phyloP scores from a whole-genome alignment of 2,888 invertebrate genomes.

The Eumerus sabulonum region DNA sequence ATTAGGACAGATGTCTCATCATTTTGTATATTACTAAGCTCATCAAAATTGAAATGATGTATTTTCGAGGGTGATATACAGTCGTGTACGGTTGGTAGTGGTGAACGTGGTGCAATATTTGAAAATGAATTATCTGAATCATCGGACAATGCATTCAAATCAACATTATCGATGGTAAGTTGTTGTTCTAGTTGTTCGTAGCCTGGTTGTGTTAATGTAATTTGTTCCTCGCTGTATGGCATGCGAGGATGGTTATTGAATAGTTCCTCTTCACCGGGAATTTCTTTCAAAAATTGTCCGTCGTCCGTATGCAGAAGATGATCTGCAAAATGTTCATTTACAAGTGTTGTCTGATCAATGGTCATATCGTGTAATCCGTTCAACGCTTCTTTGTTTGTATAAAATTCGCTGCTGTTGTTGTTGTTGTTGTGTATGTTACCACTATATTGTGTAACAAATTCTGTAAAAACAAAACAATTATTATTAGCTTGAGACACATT shows the following conservation, averaged over 20 bases:
- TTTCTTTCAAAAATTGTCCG: constrained; percentile 48
- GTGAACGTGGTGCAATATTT: constrained; percentile 47
- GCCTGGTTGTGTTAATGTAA: constrained; percentile 52
- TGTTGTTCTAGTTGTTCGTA: constrained; percentile 45
- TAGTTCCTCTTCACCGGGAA: constrained; percentile 52
- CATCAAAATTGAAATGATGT: constrained; percentile 29
- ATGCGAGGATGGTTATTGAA: constrained; percentile 39
- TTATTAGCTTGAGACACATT: too few species aligned
- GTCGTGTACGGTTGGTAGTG: constrained; percentile 50
- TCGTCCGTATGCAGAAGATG: constrained; percentile 48
- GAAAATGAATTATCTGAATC: constrained; percentile 54
- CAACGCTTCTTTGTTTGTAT: constrained; percentile 56
- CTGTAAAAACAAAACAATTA: too few species aligned
- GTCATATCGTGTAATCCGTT: constrained; percentile 64
- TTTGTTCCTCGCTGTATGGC: constrained; percentile 57
- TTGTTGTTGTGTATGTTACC: constrained; percentile 10
- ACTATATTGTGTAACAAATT: too few species aligned
- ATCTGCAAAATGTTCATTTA: constrained; percentile 47
- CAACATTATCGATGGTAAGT: constrained; percentile 10
- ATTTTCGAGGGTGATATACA: constrained; percentile 50
- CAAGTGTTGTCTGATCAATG: constrained; percentile 40
- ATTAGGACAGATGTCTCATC: constrained; percentile 25
- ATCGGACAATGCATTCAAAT: constrained; percentile 27
- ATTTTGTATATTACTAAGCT: constrained; percentile 15
- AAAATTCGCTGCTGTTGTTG: constrained; percentile 58